These are phyloP conservation scores for Mesaphorura yosii DNA, from an alignment of 1,140 invertebrate species.

Conservation along the genomic window DNA sequence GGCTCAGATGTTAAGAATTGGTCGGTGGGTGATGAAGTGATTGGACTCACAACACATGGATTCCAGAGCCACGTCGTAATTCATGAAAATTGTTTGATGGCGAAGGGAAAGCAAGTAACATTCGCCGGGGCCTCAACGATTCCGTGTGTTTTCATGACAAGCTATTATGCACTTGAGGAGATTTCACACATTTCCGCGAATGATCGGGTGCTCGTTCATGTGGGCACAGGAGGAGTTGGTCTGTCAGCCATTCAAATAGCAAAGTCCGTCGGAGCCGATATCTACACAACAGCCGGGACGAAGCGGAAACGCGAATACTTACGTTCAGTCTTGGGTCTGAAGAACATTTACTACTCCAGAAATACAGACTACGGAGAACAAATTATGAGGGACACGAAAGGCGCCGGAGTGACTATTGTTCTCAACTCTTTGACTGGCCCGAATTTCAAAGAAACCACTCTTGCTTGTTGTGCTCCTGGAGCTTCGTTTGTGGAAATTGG, in stretches of 20 bases:
- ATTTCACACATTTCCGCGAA: slow-evolving; percentile 33
- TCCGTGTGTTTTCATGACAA: not conserved
- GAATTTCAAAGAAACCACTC: not conserved
- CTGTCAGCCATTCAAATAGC: slow-evolving; percentile 47
- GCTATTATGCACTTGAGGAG: not conserved
- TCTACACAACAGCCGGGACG: slow-evolving; percentile 1
- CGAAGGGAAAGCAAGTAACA: not conserved
- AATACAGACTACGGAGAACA: not conserved
- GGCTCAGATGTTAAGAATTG: not conserved
- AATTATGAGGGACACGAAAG: not conserved
- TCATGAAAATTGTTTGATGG: too few species aligned
- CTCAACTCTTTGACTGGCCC: not conserved
- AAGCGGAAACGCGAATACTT: not conserved
- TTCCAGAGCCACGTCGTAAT: not conserved
- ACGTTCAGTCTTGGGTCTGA: not conserved
- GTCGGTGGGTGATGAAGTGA: slow-evolving; percentile 3
- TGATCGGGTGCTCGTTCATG: slow-evolving; percentile 47
- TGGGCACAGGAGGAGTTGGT: slow-evolving; percentile 51
- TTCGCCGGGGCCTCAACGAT: not conserved
- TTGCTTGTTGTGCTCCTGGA: not conserved
- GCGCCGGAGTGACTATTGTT: not conserved
- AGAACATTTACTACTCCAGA: not conserved
- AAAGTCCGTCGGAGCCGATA: slow-evolving; percentile 33
- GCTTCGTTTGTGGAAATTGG: slow-evolving; percentile 1
- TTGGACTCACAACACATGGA: not conserved